Evolutionary conservation across 2,888 invertebrate genomes (phyloP).

Genomic region (Criorhina ranunculi): DNA sequence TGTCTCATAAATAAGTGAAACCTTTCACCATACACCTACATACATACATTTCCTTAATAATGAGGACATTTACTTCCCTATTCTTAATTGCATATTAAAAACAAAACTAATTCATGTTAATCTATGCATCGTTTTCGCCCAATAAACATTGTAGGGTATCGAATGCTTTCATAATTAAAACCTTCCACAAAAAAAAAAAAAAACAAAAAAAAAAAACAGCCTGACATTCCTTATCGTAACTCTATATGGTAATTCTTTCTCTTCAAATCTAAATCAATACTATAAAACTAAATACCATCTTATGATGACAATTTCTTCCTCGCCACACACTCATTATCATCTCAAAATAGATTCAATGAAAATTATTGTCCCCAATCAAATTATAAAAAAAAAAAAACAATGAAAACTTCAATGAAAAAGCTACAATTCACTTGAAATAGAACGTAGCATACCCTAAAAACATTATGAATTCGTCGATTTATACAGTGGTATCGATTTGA

Average conservation of each 20-base stretch:
- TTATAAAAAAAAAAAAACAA: conserved; percentile 70
- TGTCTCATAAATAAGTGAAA: too few species aligned
- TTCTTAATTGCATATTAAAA: conserved; percentile 37
- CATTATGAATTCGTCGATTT: too few species aligned
- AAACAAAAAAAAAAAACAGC: conserved; percentile 55
- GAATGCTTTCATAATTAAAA: conserved; percentile 46
- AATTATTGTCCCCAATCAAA: conserved; percentile 72
- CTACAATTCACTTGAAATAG: too few species aligned
- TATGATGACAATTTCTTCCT: conserved; percentile 72
- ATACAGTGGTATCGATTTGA: too few species aligned
- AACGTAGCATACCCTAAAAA: too few species aligned
- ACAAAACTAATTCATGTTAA: conserved; percentile 42
- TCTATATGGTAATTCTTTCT: conserved; percentile 62
- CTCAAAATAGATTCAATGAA: conserved; percentile 65
- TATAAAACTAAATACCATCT: conserved; percentile 74
- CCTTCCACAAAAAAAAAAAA: conserved; percentile 27
- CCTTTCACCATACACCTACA: too few species aligned
- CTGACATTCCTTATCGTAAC: conserved; percentile 63
- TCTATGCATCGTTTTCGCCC: conserved; percentile 39
- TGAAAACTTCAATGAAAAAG: conserved; percentile 18
- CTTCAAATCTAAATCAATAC: conserved; percentile 65
- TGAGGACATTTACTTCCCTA: conserved; percentile 18
- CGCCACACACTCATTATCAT: conserved; percentile 62
- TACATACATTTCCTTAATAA: conserved; percentile 12
- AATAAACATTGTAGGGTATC: conserved; percentile 39